Evolutionary conservation across 2,888 invertebrate species (phyloP).

Genomic region (Tupiocoris notatus): DNA sequence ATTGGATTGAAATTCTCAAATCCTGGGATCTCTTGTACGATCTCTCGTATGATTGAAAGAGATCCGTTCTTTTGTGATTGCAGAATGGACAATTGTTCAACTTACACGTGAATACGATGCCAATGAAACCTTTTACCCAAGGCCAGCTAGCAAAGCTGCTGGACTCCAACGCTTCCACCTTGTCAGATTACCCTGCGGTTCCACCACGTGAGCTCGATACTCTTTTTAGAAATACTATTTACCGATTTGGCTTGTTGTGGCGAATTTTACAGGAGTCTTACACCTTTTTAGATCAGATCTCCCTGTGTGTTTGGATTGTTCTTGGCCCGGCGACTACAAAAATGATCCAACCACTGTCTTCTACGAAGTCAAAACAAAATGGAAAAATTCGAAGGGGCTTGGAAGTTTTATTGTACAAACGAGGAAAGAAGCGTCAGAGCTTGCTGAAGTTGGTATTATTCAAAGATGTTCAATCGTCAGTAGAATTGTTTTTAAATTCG

Average conservation of each 20-base stretch:
- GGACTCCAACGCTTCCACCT: constrained; percentile 41
- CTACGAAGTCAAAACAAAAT: constrained; percentile 7
- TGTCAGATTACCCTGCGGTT: constrained; percentile 46
- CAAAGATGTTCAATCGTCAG: too few relatives aligned
- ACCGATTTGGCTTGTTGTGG: not conserved
- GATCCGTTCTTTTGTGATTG: too few relatives aligned
- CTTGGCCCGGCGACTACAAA: constrained; percentile 18
- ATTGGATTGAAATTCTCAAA: too few relatives aligned
- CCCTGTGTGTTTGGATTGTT: constrained; percentile 4
- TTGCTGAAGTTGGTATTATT: too few relatives aligned
- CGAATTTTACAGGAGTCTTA: too few relatives aligned
- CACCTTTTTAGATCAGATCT: too few relatives aligned
- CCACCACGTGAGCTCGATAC: not conserved
- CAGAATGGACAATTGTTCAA: constrained; percentile 66
- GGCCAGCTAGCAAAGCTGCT: constrained; percentile 22
- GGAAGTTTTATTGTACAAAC: not conserved
- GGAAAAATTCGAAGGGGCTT: not conserved
- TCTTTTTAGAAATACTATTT: not conserved
- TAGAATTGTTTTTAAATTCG: too few relatives aligned
- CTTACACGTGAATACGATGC: constrained; percentile 54
- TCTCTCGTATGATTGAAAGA: too few relatives aligned
- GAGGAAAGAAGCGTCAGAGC: constrained; percentile 16
- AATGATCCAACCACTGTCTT: constrained; percentile 14
- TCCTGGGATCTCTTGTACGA: too few relatives aligned
- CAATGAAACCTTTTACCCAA: constrained; percentile 24